These are phyloP conservation scores for Ciconia stormi DNA, from an alignment of 2,113 vertebrate species.

Conservation along the genomic window DNA sequence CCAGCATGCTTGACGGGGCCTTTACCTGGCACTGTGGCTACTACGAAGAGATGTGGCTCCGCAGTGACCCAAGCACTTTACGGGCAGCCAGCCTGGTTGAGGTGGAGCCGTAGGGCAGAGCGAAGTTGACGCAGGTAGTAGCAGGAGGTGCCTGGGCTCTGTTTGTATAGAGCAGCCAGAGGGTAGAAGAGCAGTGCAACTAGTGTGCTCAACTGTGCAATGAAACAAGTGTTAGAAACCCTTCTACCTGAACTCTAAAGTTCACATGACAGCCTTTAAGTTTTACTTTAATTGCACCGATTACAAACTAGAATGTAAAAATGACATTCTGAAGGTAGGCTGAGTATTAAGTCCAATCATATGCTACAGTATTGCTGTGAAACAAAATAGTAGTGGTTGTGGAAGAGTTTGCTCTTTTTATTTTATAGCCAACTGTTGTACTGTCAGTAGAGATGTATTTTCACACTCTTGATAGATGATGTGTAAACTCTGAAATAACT, in stretches of 20 bases:
- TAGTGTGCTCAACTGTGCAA: neutral
- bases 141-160: neutral
- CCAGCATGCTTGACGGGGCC: neutral
- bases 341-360: neutral
- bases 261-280: neutral
- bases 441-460: neutral
- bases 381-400: neutral
- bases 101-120: neutral
- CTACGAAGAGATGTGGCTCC: neutral
- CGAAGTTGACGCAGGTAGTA: neutral
- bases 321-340: neutral
- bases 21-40: neutral
- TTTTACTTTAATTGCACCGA: neutral
- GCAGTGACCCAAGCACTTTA: neutral
- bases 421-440: neutral
- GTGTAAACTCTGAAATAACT: conserved; percentile 23
- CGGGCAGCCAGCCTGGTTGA: rapidly evolving
- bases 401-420: neutral
- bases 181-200: neutral
- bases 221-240: neutral
- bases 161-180: neutral
- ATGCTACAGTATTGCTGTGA: neutral
- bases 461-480: neutral
- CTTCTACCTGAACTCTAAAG: neutral
- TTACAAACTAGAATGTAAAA: neutral